Conservation (phyloP, 2,888 invertebrate genomes). For the Pegoplata infirma region DNA sequence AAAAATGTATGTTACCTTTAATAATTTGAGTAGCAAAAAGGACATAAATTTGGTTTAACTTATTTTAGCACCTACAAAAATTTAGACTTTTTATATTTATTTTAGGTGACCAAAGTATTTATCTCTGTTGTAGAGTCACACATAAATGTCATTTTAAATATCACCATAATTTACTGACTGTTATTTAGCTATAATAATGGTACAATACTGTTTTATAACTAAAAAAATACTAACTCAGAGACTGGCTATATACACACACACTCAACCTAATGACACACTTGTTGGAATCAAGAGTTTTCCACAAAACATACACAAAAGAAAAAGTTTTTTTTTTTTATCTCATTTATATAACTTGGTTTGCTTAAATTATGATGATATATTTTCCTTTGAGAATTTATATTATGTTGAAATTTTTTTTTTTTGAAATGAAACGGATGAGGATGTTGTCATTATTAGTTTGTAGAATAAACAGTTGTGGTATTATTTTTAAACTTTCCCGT, state of each 20-base stretch:
- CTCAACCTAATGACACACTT: neutral
- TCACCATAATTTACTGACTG: slow-evolving; percentile 17
- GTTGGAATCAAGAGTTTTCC: neutral
- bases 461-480: too few relatives aligned
- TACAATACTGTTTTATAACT: slow-evolving; percentile 1
- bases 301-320: neutral
- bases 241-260: neutral
- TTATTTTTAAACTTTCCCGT: too few relatives aligned
- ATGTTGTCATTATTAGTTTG: slow-evolving; percentile 6
- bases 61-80: too few relatives aligned
- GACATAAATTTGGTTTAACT: too few relatives aligned
- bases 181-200: neutral
- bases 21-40: too few relatives aligned
- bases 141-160: slow-evolving; percentile 37
- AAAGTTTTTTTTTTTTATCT: neutral
- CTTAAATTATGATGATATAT: neutral
- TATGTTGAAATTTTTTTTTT: neutral
- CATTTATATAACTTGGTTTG: neutral
- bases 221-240: neutral
- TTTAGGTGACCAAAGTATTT: slow-evolving; percentile 1
- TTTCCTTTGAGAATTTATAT: slow-evolving; percentile 1
- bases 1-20: too few relatives aligned
- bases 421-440: neutral
- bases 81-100: too few relatives aligned
- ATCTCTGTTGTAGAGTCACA: slow-evolving; percentile 4